phyloP scores from a whole-genome alignment of 2,888 invertebrate species.

The Lissocephala sabroskyi region DNA sequence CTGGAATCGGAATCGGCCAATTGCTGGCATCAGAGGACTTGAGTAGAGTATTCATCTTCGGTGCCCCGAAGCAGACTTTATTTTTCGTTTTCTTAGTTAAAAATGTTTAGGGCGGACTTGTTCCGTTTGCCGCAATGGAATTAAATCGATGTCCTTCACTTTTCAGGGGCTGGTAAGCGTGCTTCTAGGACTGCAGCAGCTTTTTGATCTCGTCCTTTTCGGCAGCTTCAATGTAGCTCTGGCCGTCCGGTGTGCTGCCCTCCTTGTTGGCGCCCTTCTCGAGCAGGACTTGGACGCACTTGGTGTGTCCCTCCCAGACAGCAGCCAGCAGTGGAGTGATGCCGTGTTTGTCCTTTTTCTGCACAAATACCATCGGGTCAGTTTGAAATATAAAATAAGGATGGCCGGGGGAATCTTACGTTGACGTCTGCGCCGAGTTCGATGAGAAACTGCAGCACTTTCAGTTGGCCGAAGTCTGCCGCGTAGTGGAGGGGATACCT shows the following conservation, averaged over 20 bases:
- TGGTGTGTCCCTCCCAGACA: conserved; percentile 96
- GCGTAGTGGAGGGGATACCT: conserved; percentile 93
- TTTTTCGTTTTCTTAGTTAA: too few species aligned
- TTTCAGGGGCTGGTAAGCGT: too few species aligned
- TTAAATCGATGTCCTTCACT: too few species aligned
- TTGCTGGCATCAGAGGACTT: too few species aligned
- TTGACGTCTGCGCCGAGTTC: conserved; percentile 93
- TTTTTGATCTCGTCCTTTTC: conserved; percentile 93
- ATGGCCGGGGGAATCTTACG: conserved; percentile 75
- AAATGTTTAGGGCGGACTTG: too few species aligned
- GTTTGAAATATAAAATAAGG: not conserved
- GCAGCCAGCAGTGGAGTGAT: conserved; percentile 95
- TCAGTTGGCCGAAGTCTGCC: conserved; percentile 95
- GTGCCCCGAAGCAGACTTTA: too few species aligned
- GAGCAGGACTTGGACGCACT: conserved; percentile 89
- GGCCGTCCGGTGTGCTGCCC: conserved; percentile 90
- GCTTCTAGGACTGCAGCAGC: too few species aligned
- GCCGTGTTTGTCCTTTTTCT: conserved; percentile 96
- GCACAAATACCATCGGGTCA: too few species aligned
- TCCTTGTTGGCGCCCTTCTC: conserved; percentile 89
- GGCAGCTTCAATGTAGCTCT: conserved; percentile 88
- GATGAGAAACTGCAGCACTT: conserved; percentile 89
- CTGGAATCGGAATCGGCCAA: too few species aligned
- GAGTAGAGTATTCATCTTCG: too few species aligned
- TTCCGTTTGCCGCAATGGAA: too few species aligned